Conservation (phyloP, 2,797 vertebrate genomes). For the Anas bahamensis region DNA sequence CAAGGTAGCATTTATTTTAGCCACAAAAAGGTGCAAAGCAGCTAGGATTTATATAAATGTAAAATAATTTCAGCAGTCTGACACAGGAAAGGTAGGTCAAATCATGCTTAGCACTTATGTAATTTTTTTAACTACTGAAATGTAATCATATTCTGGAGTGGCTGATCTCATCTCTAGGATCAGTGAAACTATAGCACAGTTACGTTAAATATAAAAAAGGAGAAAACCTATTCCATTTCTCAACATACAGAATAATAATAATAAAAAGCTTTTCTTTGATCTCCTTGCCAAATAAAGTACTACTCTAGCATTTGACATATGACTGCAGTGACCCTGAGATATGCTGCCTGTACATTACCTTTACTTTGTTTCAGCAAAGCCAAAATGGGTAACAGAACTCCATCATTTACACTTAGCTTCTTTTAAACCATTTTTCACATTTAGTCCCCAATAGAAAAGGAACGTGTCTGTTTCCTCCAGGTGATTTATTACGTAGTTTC, state of each 20-base stretch:
- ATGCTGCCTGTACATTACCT: constrained; percentile 53
- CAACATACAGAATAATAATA: constrained; percentile 46
- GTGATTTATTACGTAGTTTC: constrained; percentile 78
- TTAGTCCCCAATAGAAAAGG: constrained; percentile 57
- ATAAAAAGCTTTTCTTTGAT: constrained; percentile 70
- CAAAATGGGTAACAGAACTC: constrained; percentile 70
- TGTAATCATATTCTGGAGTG: constrained; percentile 31
- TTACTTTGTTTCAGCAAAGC: constrained; percentile 66
- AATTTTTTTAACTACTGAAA: constrained; percentile 70
- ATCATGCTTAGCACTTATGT: constrained; percentile 62
- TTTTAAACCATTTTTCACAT: constrained; percentile 58
- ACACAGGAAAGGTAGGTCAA: constrained; percentile 54
- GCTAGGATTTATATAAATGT: constrained; percentile 33
- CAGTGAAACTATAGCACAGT: constrained; percentile 26
- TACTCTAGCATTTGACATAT: constrained; percentile 66
- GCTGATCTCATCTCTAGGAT: constrained; percentile 69
- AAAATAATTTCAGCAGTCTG: constrained; percentile 50
- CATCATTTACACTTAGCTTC: constrained; percentile 69
- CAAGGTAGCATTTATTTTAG: constrained; percentile 36
- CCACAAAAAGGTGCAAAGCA: constrained; percentile 8
- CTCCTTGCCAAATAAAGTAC: constrained; percentile 64
- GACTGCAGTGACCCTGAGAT: constrained; percentile 64
- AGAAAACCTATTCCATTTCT: constrained; percentile 6
- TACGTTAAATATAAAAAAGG: constrained; percentile 39
- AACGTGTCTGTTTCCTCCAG: constrained; percentile 62